Base-by-base conservation (phyloP, 1,140 invertebrate species). In the Meloidogyne exigua region DNA sequence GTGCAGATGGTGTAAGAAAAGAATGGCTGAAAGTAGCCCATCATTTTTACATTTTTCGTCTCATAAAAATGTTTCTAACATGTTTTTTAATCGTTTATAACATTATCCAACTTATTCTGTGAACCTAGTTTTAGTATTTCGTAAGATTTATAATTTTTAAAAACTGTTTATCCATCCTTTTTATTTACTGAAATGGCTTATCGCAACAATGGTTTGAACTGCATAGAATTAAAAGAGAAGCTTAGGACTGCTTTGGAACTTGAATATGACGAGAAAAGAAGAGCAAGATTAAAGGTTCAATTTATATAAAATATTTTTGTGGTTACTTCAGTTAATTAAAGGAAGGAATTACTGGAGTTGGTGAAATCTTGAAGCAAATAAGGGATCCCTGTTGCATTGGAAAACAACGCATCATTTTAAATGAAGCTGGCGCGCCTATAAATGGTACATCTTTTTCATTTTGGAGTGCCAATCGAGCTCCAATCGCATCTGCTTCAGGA, bases 331-430 rank as follows among this genome's bases (percentile, higher is more conserved):
- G 9, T n/a, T 18, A 28, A 25, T 76, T 62, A 81, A 28, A 81
- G 76, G 23, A 63, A 21, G 67, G 70, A 66, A 72, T 82, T 4
- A 32, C 42, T n/a, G 79, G 79, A 15, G 62, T 80, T 39, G 80
- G 62, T 2, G 68, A 57, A 44, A 65, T 63, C 44, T 23, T 68
- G 32, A 28, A 18, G 26, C 36, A 1, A 23, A 74, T 28, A 75
- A 21, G 23, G 36, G 63, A 32, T 39, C 69, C 49, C 49, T 39
- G 11, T 32, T 65, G 5, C 23, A 68, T 18, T 18, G 67, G 42
- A 21, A 80, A 79, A 57, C 62, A 70, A 57, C 72, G 81, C n/a
- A 78, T 83, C 64, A 77, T 64, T 26, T 69, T 81, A 39, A 71
- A 80, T 25, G 63, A 67, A n/a, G 25, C 39, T 42, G 80, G 80